These are phyloP conservation scores for Silurus lanzhouensis DNA, from an alignment of 2,797 vertebrate genomes.

Conservation along the genomic window DNA sequence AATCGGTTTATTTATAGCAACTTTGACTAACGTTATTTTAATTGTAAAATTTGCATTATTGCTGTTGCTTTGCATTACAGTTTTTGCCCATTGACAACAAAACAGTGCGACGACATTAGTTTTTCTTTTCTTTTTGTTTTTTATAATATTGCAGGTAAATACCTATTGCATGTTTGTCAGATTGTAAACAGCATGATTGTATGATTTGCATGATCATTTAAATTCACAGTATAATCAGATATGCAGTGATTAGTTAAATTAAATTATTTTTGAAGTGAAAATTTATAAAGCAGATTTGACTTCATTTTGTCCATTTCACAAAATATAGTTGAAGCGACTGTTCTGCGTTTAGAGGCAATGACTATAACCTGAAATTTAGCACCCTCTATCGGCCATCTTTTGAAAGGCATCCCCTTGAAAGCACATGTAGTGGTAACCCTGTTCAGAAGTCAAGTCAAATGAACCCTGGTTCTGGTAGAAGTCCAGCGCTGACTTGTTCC, in stretches of 20 bases:
- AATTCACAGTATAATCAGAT: background rate
- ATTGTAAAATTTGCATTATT: background rate
- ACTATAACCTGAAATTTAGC: slow-evolving; percentile 49
- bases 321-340: background rate
- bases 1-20: slow-evolving; percentile 11
- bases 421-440: slow-evolving; percentile 77
- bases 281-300: background rate
- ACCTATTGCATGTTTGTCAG: background rate
- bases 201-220: background rate
- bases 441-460: slow-evolving; percentile 65
- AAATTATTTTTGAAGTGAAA: background rate
- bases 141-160: background rate
- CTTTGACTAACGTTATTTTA: slow-evolving; percentile 4
- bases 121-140: background rate
- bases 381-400: slow-evolving; percentile 67
- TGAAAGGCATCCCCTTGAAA: slow-evolving; percentile 71
- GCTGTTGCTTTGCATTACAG: background rate
- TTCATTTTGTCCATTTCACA: background rate
- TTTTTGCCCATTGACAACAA: background rate
- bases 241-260: too few relatives aligned
- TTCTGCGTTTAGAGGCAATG: background rate
- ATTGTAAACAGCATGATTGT: background rate
- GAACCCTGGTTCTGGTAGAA: slow-evolving; percentile 79
- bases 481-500: slow-evolving; percentile 78
- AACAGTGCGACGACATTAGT: background rate